These are phyloP conservation scores for Sitophilus oryzae DNA, from an alignment of 1,140 invertebrate genomes.

Conservation along the genomic window DNA sequence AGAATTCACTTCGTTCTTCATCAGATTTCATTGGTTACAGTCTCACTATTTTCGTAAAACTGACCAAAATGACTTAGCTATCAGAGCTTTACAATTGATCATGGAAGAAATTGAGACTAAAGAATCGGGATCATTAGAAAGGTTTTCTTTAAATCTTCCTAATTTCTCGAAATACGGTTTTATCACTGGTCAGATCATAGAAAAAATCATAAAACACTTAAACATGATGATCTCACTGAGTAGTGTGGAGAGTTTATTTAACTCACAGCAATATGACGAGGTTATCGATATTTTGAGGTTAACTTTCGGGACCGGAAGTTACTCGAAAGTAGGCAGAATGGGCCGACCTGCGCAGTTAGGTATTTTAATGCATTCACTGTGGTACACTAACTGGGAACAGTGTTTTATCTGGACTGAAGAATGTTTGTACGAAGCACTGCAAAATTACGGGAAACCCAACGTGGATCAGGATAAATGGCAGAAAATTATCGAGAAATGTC, in stretches of 20 bases:
- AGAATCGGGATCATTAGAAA: conserved; percentile 35
- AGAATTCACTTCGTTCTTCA: conserved; percentile 44
- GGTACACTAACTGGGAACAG: conserved; percentile 53
- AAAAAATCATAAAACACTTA: conserved; percentile 49
- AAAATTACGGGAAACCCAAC: conserved; percentile 44
- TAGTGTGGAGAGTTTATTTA: conserved; percentile 54
- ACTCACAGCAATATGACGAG: conserved; percentile 57
- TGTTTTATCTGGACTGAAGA: conserved; percentile 73
- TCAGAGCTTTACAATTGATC: conserved; percentile 46
- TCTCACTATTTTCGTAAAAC: conserved; percentile 49
- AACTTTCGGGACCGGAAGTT: conserved; percentile 44
- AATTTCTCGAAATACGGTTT: conserved; percentile 50
- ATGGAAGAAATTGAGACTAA: conserved; percentile 42
- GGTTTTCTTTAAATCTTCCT: conserved; percentile 43
- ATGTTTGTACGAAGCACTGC: conserved; percentile 54
- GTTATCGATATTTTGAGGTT: conserved; percentile 59
- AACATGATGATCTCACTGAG: conserved; percentile 51
- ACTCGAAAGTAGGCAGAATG: conserved; percentile 34
- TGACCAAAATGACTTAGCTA: conserved; percentile 47
- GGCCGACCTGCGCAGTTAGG: conserved; percentile 52
- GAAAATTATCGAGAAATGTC: conserved; percentile 57
- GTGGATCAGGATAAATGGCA: conserved; percentile 52
- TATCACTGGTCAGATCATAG: conserved; percentile 43
- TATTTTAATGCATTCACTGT: conserved; percentile 68
- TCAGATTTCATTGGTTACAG: conserved; percentile 51